A percentile compares a stretch with the other conserved stretches of the same genome.
Conservation (phyloP, 2,888 invertebrate genomes). For the Lamellibrachia satsuma region DNA sequence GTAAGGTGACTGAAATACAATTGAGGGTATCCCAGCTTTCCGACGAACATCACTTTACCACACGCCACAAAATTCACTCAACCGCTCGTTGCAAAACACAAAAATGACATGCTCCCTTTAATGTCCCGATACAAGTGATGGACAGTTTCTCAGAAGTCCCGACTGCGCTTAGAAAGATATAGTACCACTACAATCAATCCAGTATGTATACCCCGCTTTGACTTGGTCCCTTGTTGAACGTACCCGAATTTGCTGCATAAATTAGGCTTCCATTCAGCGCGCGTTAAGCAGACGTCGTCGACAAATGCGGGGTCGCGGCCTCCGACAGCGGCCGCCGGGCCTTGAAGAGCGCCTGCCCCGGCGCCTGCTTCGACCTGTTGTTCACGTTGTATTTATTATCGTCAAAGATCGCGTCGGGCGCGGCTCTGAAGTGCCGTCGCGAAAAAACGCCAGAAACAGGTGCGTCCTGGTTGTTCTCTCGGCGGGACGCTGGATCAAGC, state of each 20-base stretch:
- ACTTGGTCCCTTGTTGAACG: neutral
- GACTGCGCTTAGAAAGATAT: neutral
- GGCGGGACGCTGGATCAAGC: neutral
- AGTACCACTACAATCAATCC: neutral
- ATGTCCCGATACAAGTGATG: neutral
- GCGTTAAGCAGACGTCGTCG: neutral
- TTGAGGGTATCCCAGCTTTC: neutral
- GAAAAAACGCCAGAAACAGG: neutral
- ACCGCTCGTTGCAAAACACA: neutral
- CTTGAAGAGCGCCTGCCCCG: neutral
- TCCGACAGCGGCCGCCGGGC: neutral
- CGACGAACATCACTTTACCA: neutral
- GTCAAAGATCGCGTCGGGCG: neutral
- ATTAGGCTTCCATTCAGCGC: neutral
- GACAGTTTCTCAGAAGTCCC: neutral
- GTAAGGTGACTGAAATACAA: neutral
- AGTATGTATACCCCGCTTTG: neutral
- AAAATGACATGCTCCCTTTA: neutral
- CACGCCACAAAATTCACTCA: neutral
- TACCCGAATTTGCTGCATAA: neutral
- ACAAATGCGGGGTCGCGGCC: constrained; percentile 4
- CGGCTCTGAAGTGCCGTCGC: neutral
- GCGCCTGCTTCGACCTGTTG: neutral
- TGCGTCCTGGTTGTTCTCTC: neutral
- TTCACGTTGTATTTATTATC: neutral